Percentiles rank a stretch among this genome's conserved stretches.
Conservation (phyloP, 2,113 vertebrate species). For the Pogona vitticeps region DNA sequence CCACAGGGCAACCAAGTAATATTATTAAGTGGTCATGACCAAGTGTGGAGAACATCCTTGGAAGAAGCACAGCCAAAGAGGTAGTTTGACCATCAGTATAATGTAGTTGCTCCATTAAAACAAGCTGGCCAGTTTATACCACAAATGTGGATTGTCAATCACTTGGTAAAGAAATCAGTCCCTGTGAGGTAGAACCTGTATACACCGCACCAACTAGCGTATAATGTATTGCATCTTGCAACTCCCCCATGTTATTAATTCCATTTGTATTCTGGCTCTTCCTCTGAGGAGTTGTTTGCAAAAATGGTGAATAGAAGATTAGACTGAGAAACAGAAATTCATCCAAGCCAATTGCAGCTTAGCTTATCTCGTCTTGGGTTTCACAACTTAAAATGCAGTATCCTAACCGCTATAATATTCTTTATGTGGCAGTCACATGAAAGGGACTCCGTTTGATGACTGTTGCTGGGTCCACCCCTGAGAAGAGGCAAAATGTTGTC, state of each 20-base stretch:
- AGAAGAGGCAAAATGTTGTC: too few species aligned
- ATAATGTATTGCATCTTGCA: background rate
- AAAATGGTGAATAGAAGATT: background rate
- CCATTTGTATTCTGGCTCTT: background rate
- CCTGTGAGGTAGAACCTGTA: background rate
- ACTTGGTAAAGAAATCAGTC: background rate
- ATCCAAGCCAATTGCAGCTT: background rate
- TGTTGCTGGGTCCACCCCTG: background rate
- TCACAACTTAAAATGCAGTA: background rate
- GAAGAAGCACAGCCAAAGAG: background rate
- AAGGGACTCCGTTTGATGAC: background rate
- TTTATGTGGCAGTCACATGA: background rate
- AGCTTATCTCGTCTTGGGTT: background rate
- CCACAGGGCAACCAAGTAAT: background rate
- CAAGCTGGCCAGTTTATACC: background rate
- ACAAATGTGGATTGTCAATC: background rate
- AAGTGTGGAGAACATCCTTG: background rate
- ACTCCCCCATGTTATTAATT: background rate
- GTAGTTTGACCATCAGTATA: background rate
- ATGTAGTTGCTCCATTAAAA: background rate
- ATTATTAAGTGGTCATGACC: background rate
- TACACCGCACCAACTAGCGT: background rate
- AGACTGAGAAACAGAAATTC: background rate
- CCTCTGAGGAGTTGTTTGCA: background rate
- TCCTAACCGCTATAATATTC: background rate